Evolutionary conservation across 2,888 invertebrate genomes (phyloP).

Genomic region (Sinopyrophorus schimmeli): DNA sequence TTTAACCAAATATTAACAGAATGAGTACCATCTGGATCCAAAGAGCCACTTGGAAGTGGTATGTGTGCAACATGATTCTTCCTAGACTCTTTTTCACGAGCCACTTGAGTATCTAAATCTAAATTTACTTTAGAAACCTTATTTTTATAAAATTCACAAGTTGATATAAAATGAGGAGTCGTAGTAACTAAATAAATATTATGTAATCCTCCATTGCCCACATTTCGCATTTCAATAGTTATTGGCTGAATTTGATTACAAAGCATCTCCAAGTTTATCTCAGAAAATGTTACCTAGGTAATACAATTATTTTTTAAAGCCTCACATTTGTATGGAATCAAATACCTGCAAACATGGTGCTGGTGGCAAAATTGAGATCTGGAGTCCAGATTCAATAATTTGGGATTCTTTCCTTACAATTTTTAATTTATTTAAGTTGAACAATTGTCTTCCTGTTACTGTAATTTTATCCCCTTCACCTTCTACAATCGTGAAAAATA

Average conservation of each 20-base stretch:
- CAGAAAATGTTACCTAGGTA: slow-evolving; percentile 25
- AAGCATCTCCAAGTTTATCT: slow-evolving; percentile 62
- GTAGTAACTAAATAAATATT: slow-evolving; percentile 70
- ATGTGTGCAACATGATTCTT: slow-evolving; percentile 56
- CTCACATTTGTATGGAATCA: not conserved
- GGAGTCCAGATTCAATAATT: slow-evolving; percentile 62
- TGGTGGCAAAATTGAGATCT: slow-evolving; percentile 74
- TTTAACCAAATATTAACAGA: slow-evolving; percentile 68
- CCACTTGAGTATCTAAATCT: slow-evolving; percentile 43
- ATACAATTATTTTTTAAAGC: not conserved
- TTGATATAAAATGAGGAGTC: slow-evolving; percentile 64
- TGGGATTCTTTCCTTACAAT: slow-evolving; percentile 59
- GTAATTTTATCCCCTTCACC: slow-evolving; percentile 51
- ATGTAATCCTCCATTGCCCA: slow-evolving; percentile 67
- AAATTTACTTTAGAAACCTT: slow-evolving; percentile 24
- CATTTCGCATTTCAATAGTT: slow-evolving; percentile 69
- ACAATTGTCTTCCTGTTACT: slow-evolving; percentile 64
- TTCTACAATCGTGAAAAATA: slow-evolving; percentile 55
- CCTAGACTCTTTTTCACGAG: slow-evolving; percentile 49
- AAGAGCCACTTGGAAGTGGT: slow-evolving; percentile 53
- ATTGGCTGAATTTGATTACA: slow-evolving; percentile 74
- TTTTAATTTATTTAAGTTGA: slow-evolving; percentile 60
- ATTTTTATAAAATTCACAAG: slow-evolving; percentile 44
- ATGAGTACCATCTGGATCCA: slow-evolving; percentile 59
- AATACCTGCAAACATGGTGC: slow-evolving; percentile 86